Percentiles rank a stretch among this genome's conserved stretches.
Conservation (phyloP, 1,140 invertebrate species). For the Bombyx mandarina region DNA sequence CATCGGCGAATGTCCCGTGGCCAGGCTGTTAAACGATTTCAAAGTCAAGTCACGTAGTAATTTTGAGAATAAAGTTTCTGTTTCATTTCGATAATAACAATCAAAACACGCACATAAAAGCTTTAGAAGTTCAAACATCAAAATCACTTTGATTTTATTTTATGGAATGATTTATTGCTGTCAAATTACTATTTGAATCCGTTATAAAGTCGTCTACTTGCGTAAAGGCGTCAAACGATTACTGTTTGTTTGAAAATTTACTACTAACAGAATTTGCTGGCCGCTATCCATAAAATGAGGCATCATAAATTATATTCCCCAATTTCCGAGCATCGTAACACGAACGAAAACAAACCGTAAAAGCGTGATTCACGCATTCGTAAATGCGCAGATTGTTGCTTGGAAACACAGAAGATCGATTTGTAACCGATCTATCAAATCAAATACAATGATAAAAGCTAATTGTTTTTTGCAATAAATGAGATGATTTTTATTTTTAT, state of each 20-base stretch:
- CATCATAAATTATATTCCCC: constrained; percentile 14
- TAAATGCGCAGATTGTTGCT: constrained; percentile 5
- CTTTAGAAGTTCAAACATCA: not conserved
- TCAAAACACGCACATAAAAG: not conserved
- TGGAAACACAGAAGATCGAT: no score
- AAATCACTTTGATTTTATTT: constrained; percentile 1
- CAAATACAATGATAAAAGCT: no score
- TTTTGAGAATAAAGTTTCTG: no score
- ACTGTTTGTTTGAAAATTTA: constrained; percentile 7
- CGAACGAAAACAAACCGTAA: constrained; percentile 13
- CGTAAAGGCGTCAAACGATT: constrained; percentile 6
- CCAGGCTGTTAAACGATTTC: no score
- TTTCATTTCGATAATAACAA: constrained; percentile 12
- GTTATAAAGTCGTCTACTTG: not conserved
- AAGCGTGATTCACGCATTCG: constrained; percentile 8
- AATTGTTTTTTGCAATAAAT: no score
- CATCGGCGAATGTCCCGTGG: no score
- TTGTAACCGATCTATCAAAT: no score
- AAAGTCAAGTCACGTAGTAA: no score
- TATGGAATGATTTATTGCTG: not conserved
- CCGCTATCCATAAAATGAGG: constrained; percentile 12
- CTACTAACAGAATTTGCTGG: constrained; percentile 10
- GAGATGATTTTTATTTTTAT: no score
- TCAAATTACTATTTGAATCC: constrained; percentile 1
- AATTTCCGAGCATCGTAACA: constrained; percentile 13